Evolutionary conservation across 2,888 invertebrate species (phyloP), one percentile per base, ranked within the genome.

Genomic region (Melanotus villosus): DNA sequence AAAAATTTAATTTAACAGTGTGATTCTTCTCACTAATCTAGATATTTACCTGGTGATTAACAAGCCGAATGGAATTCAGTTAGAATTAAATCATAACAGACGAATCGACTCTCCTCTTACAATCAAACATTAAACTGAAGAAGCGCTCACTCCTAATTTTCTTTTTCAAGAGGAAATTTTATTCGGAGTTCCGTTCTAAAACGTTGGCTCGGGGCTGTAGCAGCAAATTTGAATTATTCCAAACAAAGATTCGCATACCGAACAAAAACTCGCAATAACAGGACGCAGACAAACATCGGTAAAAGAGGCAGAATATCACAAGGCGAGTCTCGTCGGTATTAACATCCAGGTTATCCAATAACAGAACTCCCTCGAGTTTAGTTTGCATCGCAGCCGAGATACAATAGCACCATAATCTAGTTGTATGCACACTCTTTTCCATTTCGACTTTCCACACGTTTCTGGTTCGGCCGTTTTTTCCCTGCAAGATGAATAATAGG

Each of bases 371-470:
- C 78, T 74, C 73, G 79, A 78, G 80, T 78, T 79, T 77, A 77
- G 77, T 78, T 80, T 80, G 79, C 78, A 79, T 78, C 76, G 76
- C 77, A 77, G 75, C 72, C 73, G 75, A 73, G 74, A 77, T 78
- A 80, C 79, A 80, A 80, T 79, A 78, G 78, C 77, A 74, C 70
- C 78, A 77, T 80, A 80, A 80, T 80, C 78, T 77, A 76, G 79
- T 80, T 80, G 80, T 77, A 76, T 76, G 77, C 78, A 76, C 72
- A 73, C 77, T 73, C 68, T 66, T 68, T 70, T 71, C 62, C 47
- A 26, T 58, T 41, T 14, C 57, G 70, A 73, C 60, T 65, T 68
- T 50, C 75, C 71, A 66, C 69, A 74, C 73, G 69, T 52, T 59
- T 19, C 16, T 52, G 21, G 26, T 12, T 2, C 43, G 23, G 32